Evolutionary conservation across 2,888 invertebrate species (phyloP).

Genomic region (Sarcophaga rosellei): DNA sequence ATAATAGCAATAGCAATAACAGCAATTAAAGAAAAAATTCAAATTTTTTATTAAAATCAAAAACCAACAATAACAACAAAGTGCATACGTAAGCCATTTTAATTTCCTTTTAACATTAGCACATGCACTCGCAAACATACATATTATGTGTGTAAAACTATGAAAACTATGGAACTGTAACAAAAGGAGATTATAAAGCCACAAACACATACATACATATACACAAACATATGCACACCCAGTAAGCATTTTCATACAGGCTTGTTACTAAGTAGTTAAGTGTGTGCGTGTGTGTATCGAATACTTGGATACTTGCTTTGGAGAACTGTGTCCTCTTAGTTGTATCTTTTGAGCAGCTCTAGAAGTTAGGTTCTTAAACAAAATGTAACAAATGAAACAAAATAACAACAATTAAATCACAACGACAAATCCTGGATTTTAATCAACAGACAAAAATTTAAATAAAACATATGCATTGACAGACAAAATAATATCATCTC

Average conservation of each 20-base stretch:
- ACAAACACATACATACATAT: conserved; percentile 22
- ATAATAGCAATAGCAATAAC: background rate
- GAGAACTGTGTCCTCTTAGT: no score
- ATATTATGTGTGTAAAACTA: background rate
- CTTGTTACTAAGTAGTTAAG: no score
- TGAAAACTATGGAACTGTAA: conserved; percentile 25
- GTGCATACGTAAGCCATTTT: conserved; percentile 57
- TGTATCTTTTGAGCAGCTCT: no score
- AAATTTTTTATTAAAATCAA: background rate
- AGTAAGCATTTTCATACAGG: background rate
- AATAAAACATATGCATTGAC: no score
- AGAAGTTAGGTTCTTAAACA: no score
- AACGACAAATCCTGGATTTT: no score
- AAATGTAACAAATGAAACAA: no score
- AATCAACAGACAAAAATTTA: no score
- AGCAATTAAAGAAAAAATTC: background rate
- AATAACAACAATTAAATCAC: no score
- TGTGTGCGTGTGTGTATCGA: no score
- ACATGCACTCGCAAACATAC: background rate
- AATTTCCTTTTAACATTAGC: conserved; percentile 58
- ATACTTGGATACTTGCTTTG: no score
- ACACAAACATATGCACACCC: background rate
- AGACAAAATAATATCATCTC: no score
- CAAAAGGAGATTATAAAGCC: conserved; percentile 57
- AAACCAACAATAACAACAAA: conserved; percentile 45